phyloP scores from a whole-genome alignment of 2,888 invertebrate species.

The Limulus polyphemus region DNA sequence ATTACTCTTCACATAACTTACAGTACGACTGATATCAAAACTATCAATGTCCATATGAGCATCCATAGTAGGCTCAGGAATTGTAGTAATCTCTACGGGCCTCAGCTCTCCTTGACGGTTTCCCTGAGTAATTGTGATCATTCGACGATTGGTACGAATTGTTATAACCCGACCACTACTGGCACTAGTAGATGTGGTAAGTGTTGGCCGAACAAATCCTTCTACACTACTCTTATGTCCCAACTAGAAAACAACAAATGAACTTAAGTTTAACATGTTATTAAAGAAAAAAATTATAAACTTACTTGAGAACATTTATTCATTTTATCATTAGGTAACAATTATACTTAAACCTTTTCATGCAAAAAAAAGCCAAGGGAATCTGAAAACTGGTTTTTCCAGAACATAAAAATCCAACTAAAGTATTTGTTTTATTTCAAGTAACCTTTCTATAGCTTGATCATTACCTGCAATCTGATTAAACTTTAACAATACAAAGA shows the following conservation, averaged over 20 bases:
- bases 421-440: no score
- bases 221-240: slow-evolving; percentile 15
- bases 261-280: background rate
- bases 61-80: slow-evolving; percentile 6
- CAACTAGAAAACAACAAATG: slow-evolving; percentile 8
- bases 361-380: no score
- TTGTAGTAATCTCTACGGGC: slow-evolving; percentile 14
- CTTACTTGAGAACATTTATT: no score
- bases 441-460: no score
- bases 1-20: slow-evolving; percentile 1
- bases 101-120: slow-evolving; percentile 18
- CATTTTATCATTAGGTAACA: no score
- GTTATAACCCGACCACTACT: slow-evolving; percentile 19
- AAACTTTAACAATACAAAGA: no score
- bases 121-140: slow-evolving; percentile 22
- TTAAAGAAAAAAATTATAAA: no score
- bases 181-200: slow-evolving; percentile 3
- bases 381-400: no score
- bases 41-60: slow-evolving; percentile 15
- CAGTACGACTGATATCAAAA: slow-evolving; percentile 19
- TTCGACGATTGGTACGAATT: slow-evolving; percentile 20
- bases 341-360: no score
- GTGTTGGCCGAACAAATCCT: no score
- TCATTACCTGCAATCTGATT: no score
- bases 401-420: no score